Evolutionary conservation across 2,113 vertebrate genomes (phyloP).

Genomic region (Paralichthys olivaceus): DNA sequence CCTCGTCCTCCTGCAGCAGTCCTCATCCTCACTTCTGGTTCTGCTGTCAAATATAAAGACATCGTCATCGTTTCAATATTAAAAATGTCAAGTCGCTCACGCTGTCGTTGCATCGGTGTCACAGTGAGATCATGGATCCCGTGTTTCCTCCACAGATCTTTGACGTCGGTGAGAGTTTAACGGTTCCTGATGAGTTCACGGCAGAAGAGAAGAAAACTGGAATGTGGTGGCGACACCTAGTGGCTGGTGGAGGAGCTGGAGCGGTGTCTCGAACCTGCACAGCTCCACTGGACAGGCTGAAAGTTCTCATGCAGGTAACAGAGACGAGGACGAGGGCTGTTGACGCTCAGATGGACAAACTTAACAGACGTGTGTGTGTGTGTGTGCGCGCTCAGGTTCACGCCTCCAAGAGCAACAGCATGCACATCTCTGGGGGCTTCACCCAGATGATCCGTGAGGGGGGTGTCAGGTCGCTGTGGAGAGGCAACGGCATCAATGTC

Average conservation of each 20-base stretch:
- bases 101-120: no score
- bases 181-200: slow-evolving; percentile 95
- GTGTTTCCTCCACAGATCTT: slow-evolving; percentile 87
- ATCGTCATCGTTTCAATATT: no score
- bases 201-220: slow-evolving; percentile 94
- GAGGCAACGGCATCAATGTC: slow-evolving; percentile 96
- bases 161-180: slow-evolving; percentile 94
- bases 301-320: slow-evolving; percentile 97
- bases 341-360: neutral
- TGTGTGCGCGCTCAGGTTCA: slow-evolving; percentile 85
- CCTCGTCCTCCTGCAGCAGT: neutral
- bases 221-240: slow-evolving; percentile 97
- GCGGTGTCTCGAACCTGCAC: slow-evolving; percentile 95
- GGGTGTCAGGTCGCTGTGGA: slow-evolving; percentile 90
- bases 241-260: slow-evolving; percentile 94
- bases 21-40: neutral
- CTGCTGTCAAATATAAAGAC: no score
- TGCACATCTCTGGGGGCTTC: slow-evolving; percentile 92
- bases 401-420: slow-evolving; percentile 91
- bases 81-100: no score
- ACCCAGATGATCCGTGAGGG: slow-evolving; percentile 94
- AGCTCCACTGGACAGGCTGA: slow-evolving; percentile 93
- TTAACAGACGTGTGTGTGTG: neutral
- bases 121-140: no score
- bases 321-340: neutral